Evolutionary conservation across 2,888 invertebrate genomes (phyloP), one percentile per base, ranked within the genome.

Genomic region (Sminthurides aquaticus): DNA sequence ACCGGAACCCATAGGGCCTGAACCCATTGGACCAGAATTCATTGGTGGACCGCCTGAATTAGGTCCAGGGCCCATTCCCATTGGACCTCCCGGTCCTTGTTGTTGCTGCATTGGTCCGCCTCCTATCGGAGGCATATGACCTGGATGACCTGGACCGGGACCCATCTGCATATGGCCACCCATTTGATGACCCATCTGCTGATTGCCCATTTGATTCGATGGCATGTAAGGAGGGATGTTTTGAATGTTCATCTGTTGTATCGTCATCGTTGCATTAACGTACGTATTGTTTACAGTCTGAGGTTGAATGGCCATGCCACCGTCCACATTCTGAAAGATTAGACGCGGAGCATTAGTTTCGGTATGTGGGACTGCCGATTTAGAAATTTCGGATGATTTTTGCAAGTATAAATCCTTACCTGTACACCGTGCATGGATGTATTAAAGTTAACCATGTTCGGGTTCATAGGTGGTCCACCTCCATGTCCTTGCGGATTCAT

Each of bases 221-320:
- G 67, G 63, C 73, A 73, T 75, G 65, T 76, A 75, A 1, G 75
- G 75, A 52, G 75, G 75, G 56, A 75, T 74, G 57, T 74, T 75
- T 72, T 81, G 81, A 69, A 82, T 81, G 74, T 80, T 81, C 72
- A 82, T 77, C 74, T 81, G 81, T 70, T 80, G 80, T 63, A 81
- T 81, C 57, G 80, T 79, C 79, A 81, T 79, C 49, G 79, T 80
- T 48, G 81, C 79, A 76, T 80, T 81, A 57, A 80, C 80, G 72
- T 78, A 81, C 1, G 81, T 80, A 75, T 81, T 81, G 74, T 81
- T 81, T 28, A 80, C 80, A 69, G 79, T 79, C 67, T 76, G 78
- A 2, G 78, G 76, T 55, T 76, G 76, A 71, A 76, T 73, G 3
- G 70, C 71, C 64, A 75, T 69, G 2, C 75, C 72, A 54, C 75